phyloP scores from a whole-genome alignment of 2,797 vertebrate species.

The Hirundo rustica region DNA sequence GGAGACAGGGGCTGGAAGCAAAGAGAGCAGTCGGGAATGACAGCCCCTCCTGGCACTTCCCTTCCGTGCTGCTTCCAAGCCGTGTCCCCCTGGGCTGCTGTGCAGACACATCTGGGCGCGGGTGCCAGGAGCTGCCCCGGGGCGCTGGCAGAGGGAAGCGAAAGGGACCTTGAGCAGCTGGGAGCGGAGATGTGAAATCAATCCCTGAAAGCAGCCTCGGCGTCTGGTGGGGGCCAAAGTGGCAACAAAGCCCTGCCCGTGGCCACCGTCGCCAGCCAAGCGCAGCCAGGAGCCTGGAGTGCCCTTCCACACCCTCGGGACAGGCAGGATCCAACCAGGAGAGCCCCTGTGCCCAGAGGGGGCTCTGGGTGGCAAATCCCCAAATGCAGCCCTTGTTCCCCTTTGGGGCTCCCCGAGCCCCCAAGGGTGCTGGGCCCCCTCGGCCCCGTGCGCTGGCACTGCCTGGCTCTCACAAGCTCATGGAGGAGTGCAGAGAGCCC shows the following conservation, averaged over 20 bases:
- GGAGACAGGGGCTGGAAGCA: neutral
- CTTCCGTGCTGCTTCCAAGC: accelerated
- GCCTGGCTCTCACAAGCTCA: neutral
- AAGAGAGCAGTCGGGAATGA: neutral
- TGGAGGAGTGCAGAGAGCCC: neutral
- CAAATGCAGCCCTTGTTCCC: neutral
- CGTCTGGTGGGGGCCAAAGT: neutral
- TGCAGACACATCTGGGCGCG: neutral
- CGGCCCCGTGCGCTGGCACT: neutral
- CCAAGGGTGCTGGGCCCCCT: accelerated
- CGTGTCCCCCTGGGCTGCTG: neutral
- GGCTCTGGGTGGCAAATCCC: neutral
- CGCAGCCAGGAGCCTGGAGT: neutral
- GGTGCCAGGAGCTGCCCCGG: neutral
- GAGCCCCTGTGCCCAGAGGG: accelerated
- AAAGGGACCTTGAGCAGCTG: neutral
- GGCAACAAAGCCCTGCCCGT: neutral
- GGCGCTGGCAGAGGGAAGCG: neutral
- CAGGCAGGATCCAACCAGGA: neutral
- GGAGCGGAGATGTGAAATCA: accelerated
- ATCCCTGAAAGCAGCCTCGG: neutral
- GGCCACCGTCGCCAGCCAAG: neutral
- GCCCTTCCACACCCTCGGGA: neutral
- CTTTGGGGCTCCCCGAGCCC: neutral
- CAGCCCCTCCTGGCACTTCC: neutral